Evolutionary conservation across 2,797 vertebrate genomes (phyloP).

Genomic region (Anas acuta): DNA sequence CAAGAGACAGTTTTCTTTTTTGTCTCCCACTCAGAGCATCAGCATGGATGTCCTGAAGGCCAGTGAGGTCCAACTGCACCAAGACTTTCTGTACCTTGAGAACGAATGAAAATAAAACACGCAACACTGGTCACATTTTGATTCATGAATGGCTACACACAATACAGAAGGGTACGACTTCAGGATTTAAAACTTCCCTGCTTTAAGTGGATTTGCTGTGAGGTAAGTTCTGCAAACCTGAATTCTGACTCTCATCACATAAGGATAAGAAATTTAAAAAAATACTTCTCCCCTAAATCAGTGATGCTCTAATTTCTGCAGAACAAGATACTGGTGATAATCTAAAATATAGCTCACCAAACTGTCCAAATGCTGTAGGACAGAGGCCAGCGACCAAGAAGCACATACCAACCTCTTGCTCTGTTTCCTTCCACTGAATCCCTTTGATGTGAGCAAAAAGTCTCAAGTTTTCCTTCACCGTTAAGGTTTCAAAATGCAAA

Average conservation of each 20-base stretch:
- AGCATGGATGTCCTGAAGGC: constrained; percentile 82
- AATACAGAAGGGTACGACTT: background rate
- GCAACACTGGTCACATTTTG: fast-evolving
- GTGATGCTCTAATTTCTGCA: background rate
- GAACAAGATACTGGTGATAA: background rate
- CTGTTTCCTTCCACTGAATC: constrained; percentile 77
- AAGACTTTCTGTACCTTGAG: constrained; percentile 87
- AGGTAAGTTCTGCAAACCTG: background rate
- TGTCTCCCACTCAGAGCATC: constrained; percentile 88
- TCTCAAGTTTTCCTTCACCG: constrained; percentile 89
- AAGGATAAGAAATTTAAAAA: background rate
- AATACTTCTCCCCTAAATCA: background rate
- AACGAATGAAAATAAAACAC: background rate
- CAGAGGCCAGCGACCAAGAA: background rate
- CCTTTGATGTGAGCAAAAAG: constrained; percentile 91
- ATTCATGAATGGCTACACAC: background rate
- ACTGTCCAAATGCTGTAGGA: background rate
- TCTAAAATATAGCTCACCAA: background rate
- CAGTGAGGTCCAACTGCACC: constrained; percentile 83
- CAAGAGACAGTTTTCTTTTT: constrained; percentile 91
- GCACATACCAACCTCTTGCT: constrained; percentile 81
- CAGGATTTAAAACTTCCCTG: background rate
- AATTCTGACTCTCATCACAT: background rate
- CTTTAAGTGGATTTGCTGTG: background rate
- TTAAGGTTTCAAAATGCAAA: constrained; percentile 89